These are phyloP conservation scores for Cynaeus angustus DNA, from an alignment of 2,888 invertebrate species.

Conservation along the genomic window DNA sequence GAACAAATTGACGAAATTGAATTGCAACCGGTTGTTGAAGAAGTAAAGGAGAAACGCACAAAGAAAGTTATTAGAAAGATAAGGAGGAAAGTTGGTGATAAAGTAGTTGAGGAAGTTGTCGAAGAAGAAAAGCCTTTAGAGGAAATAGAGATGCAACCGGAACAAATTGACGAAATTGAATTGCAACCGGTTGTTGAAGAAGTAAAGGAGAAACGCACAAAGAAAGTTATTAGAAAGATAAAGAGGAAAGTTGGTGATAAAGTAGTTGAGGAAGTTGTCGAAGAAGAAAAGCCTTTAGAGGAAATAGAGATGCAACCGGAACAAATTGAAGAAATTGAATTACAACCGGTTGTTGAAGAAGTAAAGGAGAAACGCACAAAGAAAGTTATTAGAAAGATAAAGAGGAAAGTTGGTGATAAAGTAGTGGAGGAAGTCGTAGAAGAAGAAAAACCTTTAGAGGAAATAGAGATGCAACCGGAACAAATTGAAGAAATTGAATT, in stretches of 20 bases:
- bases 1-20: too few species aligned
- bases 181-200: neutral
- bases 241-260: neutral
- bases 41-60: slow-evolving; percentile 50
- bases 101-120: slow-evolving; percentile 5
- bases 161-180: too few species aligned
- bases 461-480: neutral
- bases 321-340: neutral
- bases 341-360: slow-evolving; percentile 50
- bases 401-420: slow-evolving; percentile 54
- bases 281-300: slow-evolving; percentile 23
- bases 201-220: slow-evolving; percentile 51
- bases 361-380: slow-evolving; percentile 57
- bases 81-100: too few species aligned
- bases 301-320: neutral
- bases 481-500: neutral
- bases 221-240: slow-evolving; percentile 31
- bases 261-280: slow-evolving; percentile 1
- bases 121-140: slow-evolving; percentile 35
- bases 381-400: slow-evolving; percentile 41
- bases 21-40: too few species aligned
- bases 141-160: too few species aligned
- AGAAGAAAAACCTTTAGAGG: slow-evolving; percentile 27
- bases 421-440: slow-evolving; percentile 66
- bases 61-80: slow-evolving; percentile 38